A percentile compares a stretch with the other conserved stretches of the same genome.
These are phyloP conservation scores for Caenorhabditis tropicalis DNA, from an alignment of 1,140 invertebrate genomes.

Conservation along the genomic window DNA sequence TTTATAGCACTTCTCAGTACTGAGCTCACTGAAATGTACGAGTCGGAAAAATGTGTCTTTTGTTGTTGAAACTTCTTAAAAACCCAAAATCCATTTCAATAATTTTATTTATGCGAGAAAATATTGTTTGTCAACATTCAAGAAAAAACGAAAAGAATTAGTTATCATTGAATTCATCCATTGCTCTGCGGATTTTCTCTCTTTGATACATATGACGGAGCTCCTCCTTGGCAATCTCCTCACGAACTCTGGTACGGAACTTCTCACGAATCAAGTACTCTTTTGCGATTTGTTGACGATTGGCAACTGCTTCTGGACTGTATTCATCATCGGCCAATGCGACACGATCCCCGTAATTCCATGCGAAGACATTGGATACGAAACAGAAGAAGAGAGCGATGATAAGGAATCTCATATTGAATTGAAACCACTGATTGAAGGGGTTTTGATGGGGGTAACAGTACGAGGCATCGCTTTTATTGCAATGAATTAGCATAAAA, in stretches of 20 bases:
- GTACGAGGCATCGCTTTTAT: not conserved
- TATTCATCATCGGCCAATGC: not conserved
- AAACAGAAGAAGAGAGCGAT: not conserved
- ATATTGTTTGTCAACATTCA: not conserved
- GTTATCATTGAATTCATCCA: not conserved
- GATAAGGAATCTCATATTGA: not conserved
- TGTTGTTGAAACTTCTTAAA: too few relatives aligned
- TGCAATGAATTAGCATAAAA: not conserved
- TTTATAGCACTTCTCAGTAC: too few relatives aligned
- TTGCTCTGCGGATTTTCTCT: not conserved
- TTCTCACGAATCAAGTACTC: not conserved
- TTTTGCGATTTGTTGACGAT: not conserved
- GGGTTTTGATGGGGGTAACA: not conserved
- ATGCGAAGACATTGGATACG: not conserved
- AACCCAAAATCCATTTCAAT: too few relatives aligned
- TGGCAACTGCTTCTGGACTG: not conserved
- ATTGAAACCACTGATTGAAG: not conserved
- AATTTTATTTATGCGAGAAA: not conserved
- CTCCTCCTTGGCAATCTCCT: not conserved
- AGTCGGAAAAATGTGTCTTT: too few relatives aligned
- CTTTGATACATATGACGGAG: not conserved
- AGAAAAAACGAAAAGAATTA: not conserved
- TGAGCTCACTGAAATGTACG: too few relatives aligned
- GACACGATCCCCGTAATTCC: not conserved
- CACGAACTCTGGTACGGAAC: not conserved